Evolutionary conservation across 2,888 invertebrate genomes (phyloP).

Genomic region (Ommatoiulus sabulosus): DNA sequence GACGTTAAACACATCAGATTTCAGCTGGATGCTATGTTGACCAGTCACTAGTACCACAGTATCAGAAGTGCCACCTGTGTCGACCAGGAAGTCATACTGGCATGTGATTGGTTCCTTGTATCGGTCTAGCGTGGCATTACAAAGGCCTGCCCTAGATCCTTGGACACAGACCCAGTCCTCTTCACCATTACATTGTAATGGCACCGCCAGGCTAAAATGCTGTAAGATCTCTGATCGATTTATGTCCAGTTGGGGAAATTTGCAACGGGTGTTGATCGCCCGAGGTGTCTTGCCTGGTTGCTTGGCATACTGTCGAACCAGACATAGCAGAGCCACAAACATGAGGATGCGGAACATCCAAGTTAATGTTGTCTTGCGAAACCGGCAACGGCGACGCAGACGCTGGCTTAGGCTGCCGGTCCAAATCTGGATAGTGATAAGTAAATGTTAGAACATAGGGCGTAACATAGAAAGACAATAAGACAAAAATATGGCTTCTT

Average conservation of each 20-base stretch:
- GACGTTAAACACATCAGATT: not conserved
- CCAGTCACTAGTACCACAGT: not conserved
- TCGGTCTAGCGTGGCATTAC: not conserved
- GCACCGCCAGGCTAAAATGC: not conserved
- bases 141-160: not conserved
- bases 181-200: not conserved
- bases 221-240: not conserved
- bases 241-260: not conserved
- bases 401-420: not conserved
- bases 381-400: not conserved
- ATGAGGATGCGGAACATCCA: not conserved
- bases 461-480: too few species aligned
- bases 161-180: slow-evolving; percentile 36
- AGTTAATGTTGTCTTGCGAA: not conserved
- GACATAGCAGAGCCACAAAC: not conserved
- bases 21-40: not conserved
- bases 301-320: not conserved
- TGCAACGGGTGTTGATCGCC: not conserved
- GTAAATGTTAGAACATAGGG: too few species aligned
- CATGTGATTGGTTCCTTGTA: not conserved
- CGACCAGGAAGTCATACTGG: not conserved
- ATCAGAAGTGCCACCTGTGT: not conserved
- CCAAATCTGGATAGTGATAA: too few species aligned
- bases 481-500: too few species aligned
- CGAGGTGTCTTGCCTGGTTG: not conserved